phyloP scores from a whole-genome alignment of 1,140 invertebrate species.

The Periplaneta americana region DNA sequence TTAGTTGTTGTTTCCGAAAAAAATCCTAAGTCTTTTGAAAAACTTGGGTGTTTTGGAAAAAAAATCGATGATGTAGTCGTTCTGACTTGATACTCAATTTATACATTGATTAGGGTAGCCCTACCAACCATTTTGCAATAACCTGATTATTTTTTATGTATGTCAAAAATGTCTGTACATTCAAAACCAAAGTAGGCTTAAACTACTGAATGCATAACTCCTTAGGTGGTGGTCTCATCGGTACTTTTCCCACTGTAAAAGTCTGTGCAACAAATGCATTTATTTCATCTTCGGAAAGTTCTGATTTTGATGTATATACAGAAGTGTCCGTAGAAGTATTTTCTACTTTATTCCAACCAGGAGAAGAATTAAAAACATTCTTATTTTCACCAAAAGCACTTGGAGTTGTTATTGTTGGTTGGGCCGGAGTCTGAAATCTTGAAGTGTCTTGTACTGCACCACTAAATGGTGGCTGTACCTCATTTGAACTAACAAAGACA shows the following conservation, averaged over 20 bases:
- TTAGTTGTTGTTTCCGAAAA: no score
- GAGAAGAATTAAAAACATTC: background rate
- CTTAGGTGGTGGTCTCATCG: conserved; percentile 3
- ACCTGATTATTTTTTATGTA: no score
- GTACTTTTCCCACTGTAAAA: conserved; percentile 9
- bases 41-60: no score
- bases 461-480: background rate
- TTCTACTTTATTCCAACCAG: background rate
- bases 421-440: background rate
- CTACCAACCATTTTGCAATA: no score
- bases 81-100: no score
- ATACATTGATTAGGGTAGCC: no score
- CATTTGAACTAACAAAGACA: background rate
- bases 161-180: no score
- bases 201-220: background rate
- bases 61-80: no score
- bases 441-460: background rate
- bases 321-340: background rate
- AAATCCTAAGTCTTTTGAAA: no score
- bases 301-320: background rate
- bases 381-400: background rate
- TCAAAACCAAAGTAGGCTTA: no score
- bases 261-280: background rate
- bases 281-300: conserved; percentile 1
- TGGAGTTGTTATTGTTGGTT: background rate